Percentiles rank a stretch among this genome's conserved stretches.
phyloP scores from a whole-genome alignment of 2,113 vertebrate species.

The Oxygymnocypris stewartii region DNA sequence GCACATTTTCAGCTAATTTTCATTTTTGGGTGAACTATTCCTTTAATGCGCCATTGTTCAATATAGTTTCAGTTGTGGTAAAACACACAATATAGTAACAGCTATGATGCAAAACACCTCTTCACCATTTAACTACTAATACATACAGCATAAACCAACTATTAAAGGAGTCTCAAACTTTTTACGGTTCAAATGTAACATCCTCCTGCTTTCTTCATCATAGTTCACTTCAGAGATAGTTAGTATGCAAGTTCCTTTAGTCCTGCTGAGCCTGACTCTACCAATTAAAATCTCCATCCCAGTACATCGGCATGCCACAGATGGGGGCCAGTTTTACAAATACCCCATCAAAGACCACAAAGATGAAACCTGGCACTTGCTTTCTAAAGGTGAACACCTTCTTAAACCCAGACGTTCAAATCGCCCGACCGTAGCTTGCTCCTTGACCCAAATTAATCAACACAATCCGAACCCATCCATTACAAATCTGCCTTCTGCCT shows the following conservation, averaged over 20 bases:
- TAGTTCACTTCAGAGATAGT: conserved; percentile 22
- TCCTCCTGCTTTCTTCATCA: conserved; percentile 29
- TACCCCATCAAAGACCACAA: conserved; percentile 50
- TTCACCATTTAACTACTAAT: background rate
- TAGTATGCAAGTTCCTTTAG: background rate
- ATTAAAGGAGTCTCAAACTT: background rate
- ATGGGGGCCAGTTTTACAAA: conserved; percentile 17
- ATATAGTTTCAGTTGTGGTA: too few relatives aligned
- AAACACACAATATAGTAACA: too few relatives aligned
- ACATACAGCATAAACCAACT: background rate
- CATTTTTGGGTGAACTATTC: too few relatives aligned
- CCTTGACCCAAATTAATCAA: conserved; percentile 51
- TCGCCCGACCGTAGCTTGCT: conserved; percentile 52
- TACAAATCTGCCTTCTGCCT: conserved; percentile 44
- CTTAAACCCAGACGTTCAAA: conserved; percentile 30
- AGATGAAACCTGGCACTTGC: conserved; percentile 38
- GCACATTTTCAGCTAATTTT: too few relatives aligned
- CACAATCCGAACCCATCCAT: conserved; percentile 26
- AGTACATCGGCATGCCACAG: conserved; percentile 46
- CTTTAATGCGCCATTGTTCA: too few relatives aligned
- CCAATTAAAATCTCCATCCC: conserved; percentile 59
- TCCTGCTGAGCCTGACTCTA: conserved; percentile 31
- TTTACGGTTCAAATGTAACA: background rate
- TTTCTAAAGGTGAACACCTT: conserved; percentile 1
- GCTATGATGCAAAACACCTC: background rate